Base-by-base conservation (phyloP, 2,888 invertebrate genomes). In the Dasysyrphus albostriatus region DNA sequence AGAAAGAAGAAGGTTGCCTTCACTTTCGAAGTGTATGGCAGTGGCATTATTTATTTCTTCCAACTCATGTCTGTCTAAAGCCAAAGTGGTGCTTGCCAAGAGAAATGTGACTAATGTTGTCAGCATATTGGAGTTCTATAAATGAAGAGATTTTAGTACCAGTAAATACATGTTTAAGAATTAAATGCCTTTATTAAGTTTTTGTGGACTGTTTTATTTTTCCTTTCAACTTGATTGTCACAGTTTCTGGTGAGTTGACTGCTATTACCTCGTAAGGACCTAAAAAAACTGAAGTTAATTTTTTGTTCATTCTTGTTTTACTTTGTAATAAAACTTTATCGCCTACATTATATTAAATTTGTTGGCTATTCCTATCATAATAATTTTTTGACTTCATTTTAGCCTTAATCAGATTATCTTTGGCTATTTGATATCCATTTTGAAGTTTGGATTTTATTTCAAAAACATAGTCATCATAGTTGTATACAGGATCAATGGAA, bases 381-480 rank as follows among this genome's bases (percentile, higher is more conserved):
- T 47, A 56, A 34, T 16, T 42, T 37, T 73, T 73, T 37, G 73
- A 44, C 24, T 47, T 32, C 3, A 24, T 29, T 12, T 59, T 59
- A 12, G 32, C 54, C 34, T 47, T 44, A 19, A 44, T 42, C 9
- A 73, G 32, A 47, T 29, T 12, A 29, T 59, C 34, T 24, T 47
- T 73, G 6, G 49, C 73, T 54, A 72, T 37, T 72, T 72, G 19
- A 39, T 72, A 56, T 1, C 72, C 72, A 59, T 59, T 54, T 29
- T 73, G 73, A 9, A 73, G 59, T 8, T 56, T 39, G 8, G 61
- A 8, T 34, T 34, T 44, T 3, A 74, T 14, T 59, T 73, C 47
- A 59, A 54, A 14, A 8, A 42, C 44, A 47, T 49, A 74, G 19
- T 74, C 58, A 2, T 74, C 73, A 24, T 47, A 74, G 16, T 37